Conservation (phyloP, 2,888 invertebrate genomes). For the Phyllotreta cruciferae region DNA sequence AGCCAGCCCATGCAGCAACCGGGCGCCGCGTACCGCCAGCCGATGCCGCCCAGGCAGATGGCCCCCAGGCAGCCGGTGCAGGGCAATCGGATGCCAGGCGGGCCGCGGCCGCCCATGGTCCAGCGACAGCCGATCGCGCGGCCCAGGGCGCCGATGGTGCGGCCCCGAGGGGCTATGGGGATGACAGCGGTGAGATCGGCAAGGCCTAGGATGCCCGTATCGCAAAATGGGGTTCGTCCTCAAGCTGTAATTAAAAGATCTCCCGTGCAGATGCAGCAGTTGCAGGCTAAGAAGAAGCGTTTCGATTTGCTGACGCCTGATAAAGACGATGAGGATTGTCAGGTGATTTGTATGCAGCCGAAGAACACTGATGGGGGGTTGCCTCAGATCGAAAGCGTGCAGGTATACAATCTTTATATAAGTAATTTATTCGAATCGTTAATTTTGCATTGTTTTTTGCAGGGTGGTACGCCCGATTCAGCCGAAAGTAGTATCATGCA, state of each 20-base stretch:
- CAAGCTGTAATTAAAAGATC: slow-evolving; percentile 47
- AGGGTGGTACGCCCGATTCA: slow-evolving; percentile 55
- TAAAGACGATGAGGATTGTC: slow-evolving; percentile 78
- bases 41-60: slow-evolving; percentile 38
- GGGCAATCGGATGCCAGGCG: slow-evolving; percentile 48
- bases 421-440: slow-evolving; percentile 4
- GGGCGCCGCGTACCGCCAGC: slow-evolving; percentile 31
- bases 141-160: slow-evolving; percentile 45
- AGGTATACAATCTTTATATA: slow-evolving; percentile 61
- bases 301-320: slow-evolving; percentile 72
- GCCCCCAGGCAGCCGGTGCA: slow-evolving; percentile 49
- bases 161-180: slow-evolving; percentile 46
- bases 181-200: slow-evolving; percentile 44
- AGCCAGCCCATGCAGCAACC: slow-evolving; percentile 46
- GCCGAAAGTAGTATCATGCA: slow-evolving; percentile 67
- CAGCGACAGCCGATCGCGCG: slow-evolving; percentile 43
- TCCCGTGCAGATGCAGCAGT: slow-evolving; percentile 57
- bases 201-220: slow-evolving; percentile 44
- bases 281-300: slow-evolving; percentile 62
- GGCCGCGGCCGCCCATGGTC: slow-evolving; percentile 50
- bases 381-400: slow-evolving; percentile 78
- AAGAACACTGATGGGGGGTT: slow-evolving; percentile 70
- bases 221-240: slow-evolving; percentile 40
- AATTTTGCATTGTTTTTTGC: slow-evolving; percentile 27
- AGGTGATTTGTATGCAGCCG: slow-evolving; percentile 77